Percentiles rank a stretch among this genome's conserved stretches.
phyloP scores from a whole-genome alignment of 2,113 vertebrate genomes.

The Clupea harengus region DNA sequence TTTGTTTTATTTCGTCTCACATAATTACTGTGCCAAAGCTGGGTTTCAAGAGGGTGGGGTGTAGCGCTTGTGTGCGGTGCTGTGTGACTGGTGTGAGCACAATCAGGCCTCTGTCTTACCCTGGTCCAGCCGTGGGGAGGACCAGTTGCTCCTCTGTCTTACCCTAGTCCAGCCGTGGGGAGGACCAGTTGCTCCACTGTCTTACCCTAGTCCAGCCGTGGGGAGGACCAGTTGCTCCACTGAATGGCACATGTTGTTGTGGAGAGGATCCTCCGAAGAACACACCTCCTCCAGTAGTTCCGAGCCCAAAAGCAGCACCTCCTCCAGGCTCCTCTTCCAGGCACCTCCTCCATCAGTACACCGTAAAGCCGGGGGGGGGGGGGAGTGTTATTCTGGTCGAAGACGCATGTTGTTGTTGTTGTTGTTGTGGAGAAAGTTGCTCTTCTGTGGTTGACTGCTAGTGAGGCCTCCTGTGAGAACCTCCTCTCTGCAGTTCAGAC shows the following conservation, averaged over 20 bases:
- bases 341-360: no score
- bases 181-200: background rate
- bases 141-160: background rate
- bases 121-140: background rate
- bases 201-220: background rate
- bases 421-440: no score
- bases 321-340: no score
- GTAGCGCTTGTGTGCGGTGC: constrained; percentile 37
- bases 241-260: background rate
- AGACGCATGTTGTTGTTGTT: no score
- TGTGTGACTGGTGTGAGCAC: constrained; percentile 43
- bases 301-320: no score
- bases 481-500: no score
- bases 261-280: background rate
- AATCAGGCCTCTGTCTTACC: constrained; percentile 51
- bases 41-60: constrained; percentile 29
- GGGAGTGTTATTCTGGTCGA: no score
- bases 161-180: background rate
- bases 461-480: no score
- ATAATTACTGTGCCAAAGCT: constrained; percentile 51
- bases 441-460: no score
- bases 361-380: no score
- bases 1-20: constrained; percentile 66
- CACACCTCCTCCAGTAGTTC: background rate
- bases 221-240: background rate